phyloP scores from a whole-genome alignment of 2,113 vertebrate species.

The Pardalotus punctatus region DNA sequence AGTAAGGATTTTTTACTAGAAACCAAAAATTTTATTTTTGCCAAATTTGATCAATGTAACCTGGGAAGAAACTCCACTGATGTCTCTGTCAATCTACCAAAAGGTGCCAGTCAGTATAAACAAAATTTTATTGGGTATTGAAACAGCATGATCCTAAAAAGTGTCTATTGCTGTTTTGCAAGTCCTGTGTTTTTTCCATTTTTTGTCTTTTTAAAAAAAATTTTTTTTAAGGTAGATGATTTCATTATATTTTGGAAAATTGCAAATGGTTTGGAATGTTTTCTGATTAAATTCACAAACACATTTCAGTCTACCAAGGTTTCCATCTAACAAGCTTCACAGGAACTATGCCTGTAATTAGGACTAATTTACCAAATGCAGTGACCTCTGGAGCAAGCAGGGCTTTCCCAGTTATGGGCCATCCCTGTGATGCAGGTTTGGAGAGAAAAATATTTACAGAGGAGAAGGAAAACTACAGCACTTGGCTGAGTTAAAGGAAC shows the following conservation, averaged over 20 bases:
- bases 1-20: background rate
- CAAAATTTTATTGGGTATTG: background rate
- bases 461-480: background rate
- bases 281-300: background rate
- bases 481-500: background rate
- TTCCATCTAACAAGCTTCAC: background rate
- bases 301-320: background rate
- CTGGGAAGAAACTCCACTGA: background rate
- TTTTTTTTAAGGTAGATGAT: background rate
- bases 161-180: background rate
- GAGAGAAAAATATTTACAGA: background rate
- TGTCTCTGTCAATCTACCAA: background rate
- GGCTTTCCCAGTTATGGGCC: background rate
- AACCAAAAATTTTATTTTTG: background rate
- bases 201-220: too few species aligned
- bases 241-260: background rate
- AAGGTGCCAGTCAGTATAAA: background rate
- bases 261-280: background rate
- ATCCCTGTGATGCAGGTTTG: background rate
- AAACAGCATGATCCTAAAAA: background rate
- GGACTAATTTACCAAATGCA: background rate
- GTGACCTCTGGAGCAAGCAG: background rate
- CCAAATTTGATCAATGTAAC: background rate
- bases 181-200: fast-evolving
- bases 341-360: background rate